Evolutionary conservation across 2,113 vertebrate genomes (phyloP), one percentile per base, ranked within the genome.

Genomic region (Gallinago media): DNA sequence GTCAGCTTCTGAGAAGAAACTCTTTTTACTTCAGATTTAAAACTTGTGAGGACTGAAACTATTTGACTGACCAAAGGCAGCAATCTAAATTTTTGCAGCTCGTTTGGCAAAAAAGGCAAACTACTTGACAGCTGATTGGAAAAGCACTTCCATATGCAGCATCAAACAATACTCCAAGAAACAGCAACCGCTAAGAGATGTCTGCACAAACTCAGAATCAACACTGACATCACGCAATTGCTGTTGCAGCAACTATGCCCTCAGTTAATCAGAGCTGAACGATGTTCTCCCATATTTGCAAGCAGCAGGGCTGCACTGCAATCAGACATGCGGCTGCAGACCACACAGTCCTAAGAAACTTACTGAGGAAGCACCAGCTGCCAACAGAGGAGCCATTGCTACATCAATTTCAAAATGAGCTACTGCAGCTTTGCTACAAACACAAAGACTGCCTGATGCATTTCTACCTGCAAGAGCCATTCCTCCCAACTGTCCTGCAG

Each of bases 221-320:
- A 47, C 76, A 55, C 17, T 12, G 8, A 42, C 65, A 74, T 8
- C 65, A 31, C 1, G 0, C 36, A 89, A 87, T 7, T 49, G 80
- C 58, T 75, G 25, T 5, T 56, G 77, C 44, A 94, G 62, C 49
- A 92, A 42, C 70, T 25, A 22, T 9, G 54, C 22, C 61, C 77
- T 78, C 86, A 44, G 56, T 26, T 80, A 58, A 68, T 34, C 55
- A 18, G 1, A 75, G 66, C 68, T 62, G 40, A 65, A 21, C 0
- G 0, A 66, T 8, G 19, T 38, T 49, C 47, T 29, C 83, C 32
- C 40, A 17, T 14, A 5, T 11, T 0, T 27, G 31, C 58, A 49
- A 58, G 29, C 26, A 85, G 40, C 31, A 49, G 54, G 23, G 40
- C 36, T 66, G 40, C 3, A 3, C 42, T 63, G 47, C 38, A 26